Evolutionary conservation across 2,888 invertebrate genomes (phyloP), one percentile per base, ranked within the genome.

Genomic region (Ophioninae sp.): DNA sequence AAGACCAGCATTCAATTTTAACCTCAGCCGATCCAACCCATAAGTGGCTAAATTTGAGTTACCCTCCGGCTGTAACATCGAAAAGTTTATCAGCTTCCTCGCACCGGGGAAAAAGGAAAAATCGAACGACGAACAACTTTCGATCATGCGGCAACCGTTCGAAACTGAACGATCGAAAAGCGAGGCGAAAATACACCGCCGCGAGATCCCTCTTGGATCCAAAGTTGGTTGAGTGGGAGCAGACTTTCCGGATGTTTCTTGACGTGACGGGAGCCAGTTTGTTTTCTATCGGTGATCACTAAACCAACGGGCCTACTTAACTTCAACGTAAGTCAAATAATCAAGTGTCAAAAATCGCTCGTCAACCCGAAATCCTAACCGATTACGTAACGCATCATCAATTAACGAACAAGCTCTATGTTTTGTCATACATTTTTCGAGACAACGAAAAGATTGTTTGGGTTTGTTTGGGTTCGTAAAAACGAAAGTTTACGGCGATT

Each of bases 261-360:
- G 73, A 50, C 56, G 44, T 62, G 68, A 69, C 64, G 21, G 6
- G 68, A 62, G 65, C 20, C 41, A 56, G 69, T 64, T 57, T 74
- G 50, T 75, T 59, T 64, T 37, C 59, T 20, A 21, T 39, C 23
- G 50, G 68, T 44, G 44, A n/a, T 23, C 72, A 37, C 23, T 20
- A 59, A 10, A 77, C 50, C 50, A n/a, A 8, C 44, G 39, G 65
- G 41, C 39, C 10, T 65, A 68, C 56, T 74, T 69, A 7, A 64
- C 30, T 50, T 30, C 21, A 76, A 50, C 61, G 80, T 83, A 80
- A 83, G 80, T 83, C 68, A 50, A 83, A 77, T 67, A 73, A 69
- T 37, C 59, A 30, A 61, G 37, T 57, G 23, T 77, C 23, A 21
- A 67, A 57, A 67, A 65, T 72, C 57, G 57, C 70, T 64, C 7